Conservation (phyloP, 2,888 invertebrate genomes). For the Tillus elongatus region DNA sequence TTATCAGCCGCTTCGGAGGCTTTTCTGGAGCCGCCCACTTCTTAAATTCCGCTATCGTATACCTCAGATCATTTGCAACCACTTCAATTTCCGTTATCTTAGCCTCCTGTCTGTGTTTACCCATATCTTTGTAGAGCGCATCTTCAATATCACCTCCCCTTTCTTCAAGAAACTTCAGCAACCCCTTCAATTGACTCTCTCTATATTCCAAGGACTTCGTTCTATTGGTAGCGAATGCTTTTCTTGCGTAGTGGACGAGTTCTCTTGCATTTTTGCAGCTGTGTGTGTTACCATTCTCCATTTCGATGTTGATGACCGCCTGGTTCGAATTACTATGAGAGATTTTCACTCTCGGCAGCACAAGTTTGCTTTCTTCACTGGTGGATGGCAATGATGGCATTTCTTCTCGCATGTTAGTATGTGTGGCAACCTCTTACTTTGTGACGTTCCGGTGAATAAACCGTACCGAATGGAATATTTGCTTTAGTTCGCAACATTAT, state of each 20-base stretch:
- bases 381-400: too few relatives aligned
- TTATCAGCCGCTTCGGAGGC: conserved; percentile 60
- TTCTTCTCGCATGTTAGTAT: too few relatives aligned
- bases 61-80: conserved; percentile 65
- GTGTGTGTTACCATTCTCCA: conserved; percentile 7
- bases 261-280: conserved; percentile 14
- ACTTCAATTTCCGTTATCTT: conserved; percentile 70
- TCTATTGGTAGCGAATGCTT: conserved; percentile 68
- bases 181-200: conserved; percentile 64
- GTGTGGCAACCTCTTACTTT: too few relatives aligned
- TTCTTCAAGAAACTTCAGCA: conserved; percentile 72
- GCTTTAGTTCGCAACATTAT: too few relatives aligned
- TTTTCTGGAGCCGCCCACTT: conserved; percentile 70
- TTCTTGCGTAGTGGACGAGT: conserved; percentile 55
- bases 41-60: conserved; percentile 60
- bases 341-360: conserved; percentile 15
- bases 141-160: conserved; percentile 62
- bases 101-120: conserved; percentile 72
- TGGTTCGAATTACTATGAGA: conserved; percentile 6
- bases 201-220: conserved; percentile 77
- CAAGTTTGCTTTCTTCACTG: conserved; percentile 22
- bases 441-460: too few relatives aligned
- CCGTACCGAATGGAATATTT: too few relatives aligned
- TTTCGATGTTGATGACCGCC: too few relatives aligned
- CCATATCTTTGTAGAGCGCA: conserved; percentile 71